Evolutionary conservation across 2,888 invertebrate species (phyloP).

Genomic region (Aleiodes testaceus): DNA sequence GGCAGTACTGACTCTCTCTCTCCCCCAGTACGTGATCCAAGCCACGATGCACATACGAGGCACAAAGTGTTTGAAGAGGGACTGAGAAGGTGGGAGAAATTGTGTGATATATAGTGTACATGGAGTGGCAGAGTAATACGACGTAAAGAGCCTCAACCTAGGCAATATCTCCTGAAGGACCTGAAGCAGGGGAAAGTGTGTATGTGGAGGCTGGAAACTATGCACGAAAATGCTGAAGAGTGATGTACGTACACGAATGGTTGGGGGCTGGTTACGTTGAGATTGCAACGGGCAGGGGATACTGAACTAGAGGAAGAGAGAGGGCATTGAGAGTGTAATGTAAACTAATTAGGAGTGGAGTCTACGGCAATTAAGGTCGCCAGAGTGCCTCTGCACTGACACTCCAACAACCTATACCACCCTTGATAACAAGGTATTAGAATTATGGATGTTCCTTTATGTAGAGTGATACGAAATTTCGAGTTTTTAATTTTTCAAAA

Average conservation of each 20-base stretch:
- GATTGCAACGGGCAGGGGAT: slow-evolving; percentile 53
- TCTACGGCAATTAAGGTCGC: slow-evolving; percentile 70
- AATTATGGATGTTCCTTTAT: slow-evolving; percentile 38
- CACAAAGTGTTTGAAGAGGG: slow-evolving; percentile 11
- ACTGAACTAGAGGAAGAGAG: slow-evolving; percentile 46
- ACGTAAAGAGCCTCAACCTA: slow-evolving; percentile 36
- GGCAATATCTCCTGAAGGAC: slow-evolving; percentile 38
- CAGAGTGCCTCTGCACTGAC: slow-evolving; percentile 68
- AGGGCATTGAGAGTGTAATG: slow-evolving; percentile 70
- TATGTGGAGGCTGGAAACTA: slow-evolving; percentile 19
- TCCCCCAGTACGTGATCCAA: slow-evolving; percentile 23
- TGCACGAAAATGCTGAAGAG: slow-evolving; percentile 20
- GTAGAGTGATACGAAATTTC: slow-evolving; percentile 24
- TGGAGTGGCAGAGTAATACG: slow-evolving; percentile 28
- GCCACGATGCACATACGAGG: slow-evolving; percentile 5
- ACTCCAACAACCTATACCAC: slow-evolving; percentile 61
- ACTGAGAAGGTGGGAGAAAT: neutral
- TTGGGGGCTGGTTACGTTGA: slow-evolving; percentile 49
- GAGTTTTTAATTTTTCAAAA: neutral
- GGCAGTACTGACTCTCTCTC: slow-evolving; percentile 31
- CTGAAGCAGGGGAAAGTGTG: slow-evolving; percentile 29
- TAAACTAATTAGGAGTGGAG: slow-evolving; percentile 72
- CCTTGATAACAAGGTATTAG: slow-evolving; percentile 52
- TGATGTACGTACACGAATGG: slow-evolving; percentile 39
- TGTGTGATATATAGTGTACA: slow-evolving; percentile 37